phyloP scores from a whole-genome alignment of 2,888 invertebrate species.

The Ophion costatus region DNA sequence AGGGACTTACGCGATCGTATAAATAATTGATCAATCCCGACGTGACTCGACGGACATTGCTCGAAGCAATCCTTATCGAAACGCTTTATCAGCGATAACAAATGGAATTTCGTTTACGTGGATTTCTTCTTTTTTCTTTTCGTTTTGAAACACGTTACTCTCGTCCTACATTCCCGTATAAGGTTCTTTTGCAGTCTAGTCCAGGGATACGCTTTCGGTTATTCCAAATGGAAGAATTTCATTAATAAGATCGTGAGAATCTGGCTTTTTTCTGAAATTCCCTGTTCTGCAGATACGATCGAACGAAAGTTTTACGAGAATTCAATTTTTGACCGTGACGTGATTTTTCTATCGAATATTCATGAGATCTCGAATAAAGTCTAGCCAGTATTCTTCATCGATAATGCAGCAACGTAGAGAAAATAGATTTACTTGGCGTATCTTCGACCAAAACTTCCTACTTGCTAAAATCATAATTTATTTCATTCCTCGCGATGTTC shows the following conservation, averaged over 20 bases:
- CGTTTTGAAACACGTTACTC: neutral
- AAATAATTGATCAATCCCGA: conserved; percentile 59
- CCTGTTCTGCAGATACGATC: neutral
- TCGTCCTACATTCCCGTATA: conserved; percentile 20
- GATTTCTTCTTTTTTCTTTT: neutral
- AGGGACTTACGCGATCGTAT: conserved; percentile 29
- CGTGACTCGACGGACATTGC: conserved; percentile 33
- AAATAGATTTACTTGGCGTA: neutral
- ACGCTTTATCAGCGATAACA: conserved; percentile 54
- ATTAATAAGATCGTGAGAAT: conserved; percentile 21
- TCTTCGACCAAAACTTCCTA: neutral
- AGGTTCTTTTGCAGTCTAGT: neutral
- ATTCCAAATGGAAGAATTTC: conserved; percentile 19
- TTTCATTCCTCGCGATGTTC: conserved; percentile 27
- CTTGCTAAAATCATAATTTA: neutral
- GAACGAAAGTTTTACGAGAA: neutral
- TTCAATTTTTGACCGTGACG: neutral
- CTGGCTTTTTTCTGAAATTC: neutral
- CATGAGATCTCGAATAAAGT: neutral
- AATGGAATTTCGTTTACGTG: conserved; percentile 32
- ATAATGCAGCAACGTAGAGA: neutral
- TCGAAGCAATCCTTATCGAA: conserved; percentile 39
- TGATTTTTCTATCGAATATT: neutral
- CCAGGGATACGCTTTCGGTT: neutral
- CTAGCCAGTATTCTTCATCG: neutral